phyloP scores from a whole-genome alignment of 2,797 vertebrate species.

The Clarias pachynema region DNA sequence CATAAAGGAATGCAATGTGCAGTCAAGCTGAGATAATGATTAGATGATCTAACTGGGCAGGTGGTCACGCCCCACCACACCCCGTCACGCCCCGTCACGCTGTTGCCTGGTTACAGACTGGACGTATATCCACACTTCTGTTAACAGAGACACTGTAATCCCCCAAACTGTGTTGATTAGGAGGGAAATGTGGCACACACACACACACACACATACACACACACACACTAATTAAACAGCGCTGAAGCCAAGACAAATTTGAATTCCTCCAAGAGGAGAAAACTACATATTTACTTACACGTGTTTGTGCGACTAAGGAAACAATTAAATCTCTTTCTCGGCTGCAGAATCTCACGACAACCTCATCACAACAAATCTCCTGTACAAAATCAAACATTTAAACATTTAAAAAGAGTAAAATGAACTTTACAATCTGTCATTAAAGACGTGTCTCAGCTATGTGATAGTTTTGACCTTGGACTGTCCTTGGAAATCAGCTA shows the following conservation, averaged over 20 bases:
- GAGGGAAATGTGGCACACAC: neutral
- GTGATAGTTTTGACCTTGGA: neutral
- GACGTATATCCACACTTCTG: conserved; percentile 24
- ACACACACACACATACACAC: conserved; percentile 21
- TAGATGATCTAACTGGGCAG: neutral
- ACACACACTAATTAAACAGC: conserved; percentile 29
- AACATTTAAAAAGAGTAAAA: neutral
- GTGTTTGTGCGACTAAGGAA: neutral
- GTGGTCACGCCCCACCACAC: conserved; percentile 9
- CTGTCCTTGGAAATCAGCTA: neutral
- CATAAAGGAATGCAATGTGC: neutral
- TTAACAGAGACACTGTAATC: conserved; percentile 24
- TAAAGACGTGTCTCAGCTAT: neutral
- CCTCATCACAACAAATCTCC: neutral
- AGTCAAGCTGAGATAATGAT: neutral
- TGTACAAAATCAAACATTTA: neutral
- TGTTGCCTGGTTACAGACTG: conserved; percentile 52
- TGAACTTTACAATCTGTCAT: neutral
- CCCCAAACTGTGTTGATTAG: conserved; percentile 21
- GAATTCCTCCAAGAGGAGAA: conserved; percentile 21
- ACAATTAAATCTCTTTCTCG: neutral
- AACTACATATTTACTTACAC: conserved; percentile 28
- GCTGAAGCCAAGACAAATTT: conserved; percentile 16
- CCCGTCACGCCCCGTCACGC: neutral
- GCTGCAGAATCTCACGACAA: neutral